phyloP scores from a whole-genome alignment of 1,140 invertebrate genomes.

The Plodia interpunctella region DNA sequence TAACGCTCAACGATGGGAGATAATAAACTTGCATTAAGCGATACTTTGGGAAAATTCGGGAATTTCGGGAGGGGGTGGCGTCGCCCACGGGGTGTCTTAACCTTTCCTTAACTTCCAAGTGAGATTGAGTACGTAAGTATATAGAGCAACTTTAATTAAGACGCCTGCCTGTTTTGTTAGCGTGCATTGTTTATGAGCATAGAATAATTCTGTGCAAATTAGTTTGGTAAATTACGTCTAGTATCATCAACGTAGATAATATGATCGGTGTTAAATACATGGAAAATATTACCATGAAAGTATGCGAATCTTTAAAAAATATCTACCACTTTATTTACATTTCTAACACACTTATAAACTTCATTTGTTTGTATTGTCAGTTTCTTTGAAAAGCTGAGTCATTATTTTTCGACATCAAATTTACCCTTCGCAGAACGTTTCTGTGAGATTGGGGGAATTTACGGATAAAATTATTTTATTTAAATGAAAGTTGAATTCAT shows the following conservation, averaged over 20 bases:
- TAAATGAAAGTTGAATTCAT: too few relatives aligned
- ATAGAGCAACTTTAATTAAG: constrained; percentile 70
- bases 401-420: neutral
- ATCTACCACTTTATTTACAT: too few relatives aligned
- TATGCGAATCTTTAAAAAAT: too few relatives aligned
- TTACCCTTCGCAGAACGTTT: too few relatives aligned
- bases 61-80: constrained; percentile 34
- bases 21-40: constrained; percentile 73
- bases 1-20: constrained; percentile 62
- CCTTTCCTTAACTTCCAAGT: constrained; percentile 73
- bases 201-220: constrained; percentile 39
- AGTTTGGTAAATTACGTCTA: constrained; percentile 25
- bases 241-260: neutral
- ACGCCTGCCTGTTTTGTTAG: constrained; percentile 47
- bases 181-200: constrained; percentile 58
- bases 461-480: too few relatives aligned
- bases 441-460: too few relatives aligned
- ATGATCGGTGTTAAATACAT: too few relatives aligned
- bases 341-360: too few relatives aligned
- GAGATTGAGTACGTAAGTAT: constrained; percentile 69
- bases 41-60: constrained; percentile 72
- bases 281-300: too few relatives aligned
- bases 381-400: neutral
- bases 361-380: neutral
- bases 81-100: constrained; percentile 43